phyloP scores from a whole-genome alignment of 2,888 invertebrate species.

The Eupeodes latifasciatus region DNA sequence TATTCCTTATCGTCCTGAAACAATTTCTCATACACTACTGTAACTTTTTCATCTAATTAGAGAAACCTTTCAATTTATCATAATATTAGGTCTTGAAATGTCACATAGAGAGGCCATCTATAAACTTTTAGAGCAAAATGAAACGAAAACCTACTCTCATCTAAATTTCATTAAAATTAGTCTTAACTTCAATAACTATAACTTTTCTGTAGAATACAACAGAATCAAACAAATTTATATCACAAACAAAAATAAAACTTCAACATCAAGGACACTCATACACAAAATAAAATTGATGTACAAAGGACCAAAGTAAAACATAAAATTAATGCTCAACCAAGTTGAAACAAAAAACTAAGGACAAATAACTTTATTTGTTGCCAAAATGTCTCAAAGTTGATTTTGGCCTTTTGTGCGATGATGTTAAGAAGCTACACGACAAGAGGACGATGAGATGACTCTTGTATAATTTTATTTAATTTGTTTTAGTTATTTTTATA shows the following conservation, averaged over 20 bases:
- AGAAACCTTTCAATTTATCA: not conserved
- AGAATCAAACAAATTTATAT: not conserved
- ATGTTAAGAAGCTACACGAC: too few relatives aligned
- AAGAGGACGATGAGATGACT: not conserved
- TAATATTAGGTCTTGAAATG: not conserved
- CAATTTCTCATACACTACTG: not conserved
- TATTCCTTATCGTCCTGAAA: not conserved
- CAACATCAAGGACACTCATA: not conserved
- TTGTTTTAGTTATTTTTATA: not conserved
- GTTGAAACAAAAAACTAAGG: not conserved
- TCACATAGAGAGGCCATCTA: not conserved
- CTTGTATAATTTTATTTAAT: slow-evolving; percentile 15
- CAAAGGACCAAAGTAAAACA: slow-evolving; percentile 20
- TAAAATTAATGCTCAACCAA: slow-evolving; percentile 13
- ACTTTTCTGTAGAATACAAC: not conserved
- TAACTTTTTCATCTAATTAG: slow-evolving; percentile 5
- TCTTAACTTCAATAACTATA: slow-evolving; percentile 15
- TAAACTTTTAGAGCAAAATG: not conserved
- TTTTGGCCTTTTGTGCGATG: not conserved
- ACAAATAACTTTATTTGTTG: slow-evolving; percentile 24
- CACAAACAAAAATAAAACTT: not conserved
- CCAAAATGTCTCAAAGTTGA: slow-evolving; percentile 16
- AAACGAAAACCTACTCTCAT: not conserved
- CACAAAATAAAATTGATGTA: not conserved
- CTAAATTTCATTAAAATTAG: slow-evolving; percentile 13